These are phyloP conservation scores for Chaetorhynchus papuensis DNA, from an alignment of 2,113 vertebrate species.

Conservation along the genomic window DNA sequence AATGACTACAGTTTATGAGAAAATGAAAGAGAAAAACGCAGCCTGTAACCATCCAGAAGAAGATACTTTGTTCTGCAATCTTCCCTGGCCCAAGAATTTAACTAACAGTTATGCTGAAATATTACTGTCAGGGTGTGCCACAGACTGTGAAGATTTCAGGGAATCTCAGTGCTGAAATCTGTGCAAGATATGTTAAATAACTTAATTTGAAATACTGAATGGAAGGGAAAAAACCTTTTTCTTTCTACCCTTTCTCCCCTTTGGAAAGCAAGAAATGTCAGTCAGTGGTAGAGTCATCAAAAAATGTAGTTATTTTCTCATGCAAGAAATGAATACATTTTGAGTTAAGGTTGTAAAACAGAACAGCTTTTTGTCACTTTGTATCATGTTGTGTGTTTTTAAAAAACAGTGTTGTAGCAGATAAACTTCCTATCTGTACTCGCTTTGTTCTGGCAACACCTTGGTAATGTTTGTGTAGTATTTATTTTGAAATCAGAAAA, in stretches of 20 bases:
- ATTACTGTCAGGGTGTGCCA: background rate
- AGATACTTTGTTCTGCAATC: background rate
- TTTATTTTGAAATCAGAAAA: background rate
- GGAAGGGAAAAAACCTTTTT: background rate
- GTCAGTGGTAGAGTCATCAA: background rate
- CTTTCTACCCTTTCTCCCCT: background rate
- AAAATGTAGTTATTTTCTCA: background rate
- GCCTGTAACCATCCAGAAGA: background rate
- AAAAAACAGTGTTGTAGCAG: background rate
- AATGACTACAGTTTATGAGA: background rate
- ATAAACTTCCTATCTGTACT: background rate
- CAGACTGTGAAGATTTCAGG: background rate
- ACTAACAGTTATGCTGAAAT: background rate
- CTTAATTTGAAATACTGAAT: background rate
- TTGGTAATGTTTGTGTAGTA: background rate
- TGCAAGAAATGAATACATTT: background rate
- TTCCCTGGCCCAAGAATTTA: background rate
- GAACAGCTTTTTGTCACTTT: background rate
- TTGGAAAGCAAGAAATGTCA: background rate
- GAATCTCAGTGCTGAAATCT: background rate
- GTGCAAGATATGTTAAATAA: background rate
- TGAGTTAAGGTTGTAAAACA: background rate
- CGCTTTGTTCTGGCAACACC: background rate
- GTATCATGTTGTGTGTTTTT: background rate
- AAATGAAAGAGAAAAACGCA: constrained; percentile 21